These are phyloP conservation scores for Mobula birostris DNA, from an alignment of 2,113 vertebrate species.

Conservation along the genomic window DNA sequence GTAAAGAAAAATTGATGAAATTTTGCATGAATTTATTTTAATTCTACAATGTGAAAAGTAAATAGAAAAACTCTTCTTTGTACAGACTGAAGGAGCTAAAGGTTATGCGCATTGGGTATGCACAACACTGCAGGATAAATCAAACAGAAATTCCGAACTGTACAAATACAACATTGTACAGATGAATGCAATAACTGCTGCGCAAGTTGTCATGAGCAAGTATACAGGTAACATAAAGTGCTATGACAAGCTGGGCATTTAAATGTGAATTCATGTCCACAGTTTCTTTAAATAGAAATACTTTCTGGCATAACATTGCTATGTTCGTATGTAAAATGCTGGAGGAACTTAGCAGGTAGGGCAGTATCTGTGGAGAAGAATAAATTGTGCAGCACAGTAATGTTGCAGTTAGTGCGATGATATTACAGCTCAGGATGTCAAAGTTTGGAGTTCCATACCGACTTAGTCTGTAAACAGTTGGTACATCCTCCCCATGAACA, in stretches of 20 bases:
- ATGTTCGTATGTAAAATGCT: too few species aligned
- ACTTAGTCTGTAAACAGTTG: too few species aligned
- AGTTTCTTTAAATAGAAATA: not conserved
- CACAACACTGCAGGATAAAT: constrained; percentile 80
- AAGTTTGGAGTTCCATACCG: too few species aligned
- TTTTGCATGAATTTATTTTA: not conserved
- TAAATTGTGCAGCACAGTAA: too few species aligned
- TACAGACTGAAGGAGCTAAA: constrained; percentile 83
- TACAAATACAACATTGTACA: constrained; percentile 88
- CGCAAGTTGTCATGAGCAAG: constrained; percentile 81
- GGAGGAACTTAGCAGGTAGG: too few species aligned
- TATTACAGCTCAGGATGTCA: too few species aligned
- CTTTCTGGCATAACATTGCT: not conserved
- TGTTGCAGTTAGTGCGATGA: too few species aligned
- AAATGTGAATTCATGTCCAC: not conserved
- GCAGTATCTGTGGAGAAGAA: too few species aligned
- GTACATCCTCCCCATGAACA: too few species aligned
- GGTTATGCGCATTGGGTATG: constrained; percentile 94
- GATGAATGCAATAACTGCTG: constrained; percentile 87
- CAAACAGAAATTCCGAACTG: constrained; percentile 79
- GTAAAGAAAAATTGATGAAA: not conserved
- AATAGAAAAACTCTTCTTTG: constrained; percentile 39
- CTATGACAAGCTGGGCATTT: not conserved
- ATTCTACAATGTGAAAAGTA: not conserved
- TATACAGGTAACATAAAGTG: constrained; percentile 67